Percentiles rank a stretch among this genome's conserved stretches.
Evolutionary conservation across 2,888 invertebrate species (phyloP).

Genomic region (Ophion ventricosus): DNA sequence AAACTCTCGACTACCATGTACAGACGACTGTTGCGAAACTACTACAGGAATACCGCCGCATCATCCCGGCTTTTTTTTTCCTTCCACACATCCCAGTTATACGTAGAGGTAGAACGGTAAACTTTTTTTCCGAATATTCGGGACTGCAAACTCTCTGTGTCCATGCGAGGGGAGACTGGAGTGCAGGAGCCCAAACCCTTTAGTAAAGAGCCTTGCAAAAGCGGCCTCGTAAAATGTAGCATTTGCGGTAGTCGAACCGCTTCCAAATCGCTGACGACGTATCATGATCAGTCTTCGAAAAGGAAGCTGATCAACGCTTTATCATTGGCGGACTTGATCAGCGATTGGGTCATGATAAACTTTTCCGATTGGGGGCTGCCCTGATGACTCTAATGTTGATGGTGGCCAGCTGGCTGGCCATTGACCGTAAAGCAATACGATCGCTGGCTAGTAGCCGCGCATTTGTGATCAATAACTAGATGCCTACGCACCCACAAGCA

Average conservation of each 20-base stretch:
- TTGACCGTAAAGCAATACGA: neutral
- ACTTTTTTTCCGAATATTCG: slow-evolving; percentile 71
- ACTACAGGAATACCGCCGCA: slow-evolving; percentile 36
- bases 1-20: slow-evolving; percentile 47
- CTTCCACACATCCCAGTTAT: slow-evolving; percentile 67
- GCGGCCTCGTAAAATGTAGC: neutral
- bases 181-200: neutral
- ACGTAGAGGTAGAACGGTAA: slow-evolving; percentile 74
- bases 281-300: neutral
- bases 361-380: neutral
- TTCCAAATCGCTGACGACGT: neutral
- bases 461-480: slow-evolving; percentile 5
- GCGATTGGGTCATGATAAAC: neutral
- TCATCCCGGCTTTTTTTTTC: neutral
- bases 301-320: neutral
- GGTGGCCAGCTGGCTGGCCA: neutral
- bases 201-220: neutral
- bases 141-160: neutral
- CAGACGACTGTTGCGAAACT: slow-evolving; percentile 52
- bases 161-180: neutral
- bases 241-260: neutral
- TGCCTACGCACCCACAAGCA: neutral
- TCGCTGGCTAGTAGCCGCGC: neutral
- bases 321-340: neutral
- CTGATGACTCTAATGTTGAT: neutral